Percentiles rank a stretch among this genome's conserved stretches.
phyloP scores from a whole-genome alignment of 2,797 vertebrate genomes.

The Girardinus metallicus region DNA sequence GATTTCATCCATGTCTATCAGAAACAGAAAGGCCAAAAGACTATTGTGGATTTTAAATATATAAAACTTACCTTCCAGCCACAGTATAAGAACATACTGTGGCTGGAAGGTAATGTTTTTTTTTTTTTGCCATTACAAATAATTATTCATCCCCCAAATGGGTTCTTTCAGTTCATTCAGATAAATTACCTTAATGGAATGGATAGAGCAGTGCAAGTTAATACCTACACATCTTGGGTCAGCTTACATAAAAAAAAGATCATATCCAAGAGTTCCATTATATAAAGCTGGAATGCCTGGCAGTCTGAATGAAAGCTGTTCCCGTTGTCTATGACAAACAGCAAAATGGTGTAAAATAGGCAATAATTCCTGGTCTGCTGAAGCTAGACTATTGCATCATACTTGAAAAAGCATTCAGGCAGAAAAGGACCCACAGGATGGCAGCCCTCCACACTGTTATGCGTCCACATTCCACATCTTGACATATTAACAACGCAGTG shows the following conservation, averaged over 20 bases:
- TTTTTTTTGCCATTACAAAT: neutral
- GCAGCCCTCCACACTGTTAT: constrained; percentile 10
- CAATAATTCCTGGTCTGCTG: constrained; percentile 28
- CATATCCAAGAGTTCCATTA: constrained; percentile 17
- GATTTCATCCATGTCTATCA: neutral
- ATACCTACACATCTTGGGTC: constrained; percentile 19
- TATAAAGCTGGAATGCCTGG: neutral
- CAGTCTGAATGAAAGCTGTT: constrained; percentile 5
- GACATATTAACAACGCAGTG: constrained; percentile 14
- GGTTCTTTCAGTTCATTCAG: neutral
- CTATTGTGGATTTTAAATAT: too few relatives aligned
- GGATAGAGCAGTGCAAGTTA: neutral
- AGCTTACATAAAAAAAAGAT: constrained; percentile 1
- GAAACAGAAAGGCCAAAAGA: neutral
- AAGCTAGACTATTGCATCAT: constrained; percentile 37
- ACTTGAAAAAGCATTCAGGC: constrained; percentile 25
- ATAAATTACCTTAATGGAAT: neutral
- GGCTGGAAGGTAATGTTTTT: neutral
- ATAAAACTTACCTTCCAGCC: too few relatives aligned
- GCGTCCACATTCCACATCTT: constrained; percentile 7
- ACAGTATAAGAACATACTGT: neutral
- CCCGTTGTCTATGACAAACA: neutral
- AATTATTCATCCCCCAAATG: neutral
- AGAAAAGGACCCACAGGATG: constrained; percentile 14
- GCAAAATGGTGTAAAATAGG: neutral